These are phyloP conservation scores for Mylabris sibirica DNA, from an alignment of 2,888 invertebrate genomes.

Conservation along the genomic window DNA sequence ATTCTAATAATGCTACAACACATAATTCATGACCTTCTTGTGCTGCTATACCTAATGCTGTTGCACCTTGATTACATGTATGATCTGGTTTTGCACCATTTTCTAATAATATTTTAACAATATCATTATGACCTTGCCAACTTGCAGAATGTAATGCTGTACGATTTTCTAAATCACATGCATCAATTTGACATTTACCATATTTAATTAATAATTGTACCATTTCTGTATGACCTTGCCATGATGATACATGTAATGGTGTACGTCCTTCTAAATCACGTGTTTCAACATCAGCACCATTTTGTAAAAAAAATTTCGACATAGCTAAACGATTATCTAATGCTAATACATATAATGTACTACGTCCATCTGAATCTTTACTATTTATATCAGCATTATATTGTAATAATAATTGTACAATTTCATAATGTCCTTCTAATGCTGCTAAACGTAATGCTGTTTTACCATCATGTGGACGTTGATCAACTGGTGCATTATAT, in stretches of 20 bases:
- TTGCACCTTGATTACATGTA: slow-evolving; percentile 94
- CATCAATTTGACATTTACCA: slow-evolving; percentile 88
- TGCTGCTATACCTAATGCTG: slow-evolving; percentile 92
- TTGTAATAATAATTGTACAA: slow-evolving; percentile 73
- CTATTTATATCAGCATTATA: slow-evolving; percentile 87
- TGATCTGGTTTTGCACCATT: slow-evolving; percentile 87
- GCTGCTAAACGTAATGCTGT: slow-evolving; percentile 85
- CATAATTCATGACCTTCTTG: slow-evolving; percentile 96
- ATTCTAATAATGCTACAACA: slow-evolving; percentile 81
- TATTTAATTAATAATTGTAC: slow-evolving; percentile 79
- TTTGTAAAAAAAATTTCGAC: slow-evolving; percentile 80
- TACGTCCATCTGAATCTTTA: slow-evolving; percentile 90
- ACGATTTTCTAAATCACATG: slow-evolving; percentile 84
- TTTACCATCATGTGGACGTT: slow-evolving; percentile 89
- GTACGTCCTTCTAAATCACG: slow-evolving; percentile 92
- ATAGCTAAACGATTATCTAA: slow-evolving; percentile 85
- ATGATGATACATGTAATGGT: slow-evolving; percentile 87
- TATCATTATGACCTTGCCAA: slow-evolving; percentile 91
- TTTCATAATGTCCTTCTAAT: slow-evolving; percentile 84
- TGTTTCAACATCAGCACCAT: slow-evolving; percentile 84
- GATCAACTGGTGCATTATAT: slow-evolving; percentile 81
- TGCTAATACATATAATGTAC: slow-evolving; percentile 90
- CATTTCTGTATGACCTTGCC: slow-evolving; percentile 96
- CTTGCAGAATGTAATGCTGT: slow-evolving; percentile 94
- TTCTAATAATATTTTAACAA: slow-evolving; percentile 80